Evolutionary conservation across 2,113 vertebrate genomes (phyloP).

Genomic region (Apteryx owenii): DNA sequence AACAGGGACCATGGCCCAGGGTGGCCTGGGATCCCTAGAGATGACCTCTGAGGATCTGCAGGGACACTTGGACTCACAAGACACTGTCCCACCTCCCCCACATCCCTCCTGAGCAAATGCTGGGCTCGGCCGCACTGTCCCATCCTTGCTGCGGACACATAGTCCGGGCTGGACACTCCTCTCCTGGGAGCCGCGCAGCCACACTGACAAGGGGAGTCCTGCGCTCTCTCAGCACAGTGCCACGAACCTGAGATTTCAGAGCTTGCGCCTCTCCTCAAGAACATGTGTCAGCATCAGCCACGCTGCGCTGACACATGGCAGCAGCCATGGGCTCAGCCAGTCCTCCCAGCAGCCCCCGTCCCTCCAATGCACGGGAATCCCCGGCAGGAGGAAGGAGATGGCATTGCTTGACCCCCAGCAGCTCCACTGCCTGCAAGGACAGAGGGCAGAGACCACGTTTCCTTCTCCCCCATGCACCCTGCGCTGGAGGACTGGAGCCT

Average conservation of each 20-base stretch:
- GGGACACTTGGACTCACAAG: neutral
- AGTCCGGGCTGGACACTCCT: neutral
- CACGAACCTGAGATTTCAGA: no score
- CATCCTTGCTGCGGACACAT: neutral
- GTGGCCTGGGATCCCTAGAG: neutral
- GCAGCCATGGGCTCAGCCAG: neutral
- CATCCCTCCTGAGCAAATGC: no score
- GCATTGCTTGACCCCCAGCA: neutral
- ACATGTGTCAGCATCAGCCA: neutral
- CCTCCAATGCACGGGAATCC: fast-evolving
- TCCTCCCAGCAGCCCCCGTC: fast-evolving
- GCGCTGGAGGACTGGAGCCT: neutral
- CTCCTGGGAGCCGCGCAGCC: no score
- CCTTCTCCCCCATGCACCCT: neutral
- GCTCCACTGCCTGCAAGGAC: no score
- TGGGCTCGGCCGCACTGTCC: neutral
- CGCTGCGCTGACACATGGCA: neutral
- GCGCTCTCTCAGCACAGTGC: no score
- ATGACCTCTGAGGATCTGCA: neutral
- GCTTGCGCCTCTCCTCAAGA: no score
- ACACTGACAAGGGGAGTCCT: no score
- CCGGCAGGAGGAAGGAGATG: neutral
- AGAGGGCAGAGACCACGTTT: neutral
- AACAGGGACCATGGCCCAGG: neutral
- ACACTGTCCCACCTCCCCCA: neutral